These are phyloP conservation scores for Panthera leo DNA, from an alignment of 2,113 vertebrate species.

Conservation along the genomic window DNA sequence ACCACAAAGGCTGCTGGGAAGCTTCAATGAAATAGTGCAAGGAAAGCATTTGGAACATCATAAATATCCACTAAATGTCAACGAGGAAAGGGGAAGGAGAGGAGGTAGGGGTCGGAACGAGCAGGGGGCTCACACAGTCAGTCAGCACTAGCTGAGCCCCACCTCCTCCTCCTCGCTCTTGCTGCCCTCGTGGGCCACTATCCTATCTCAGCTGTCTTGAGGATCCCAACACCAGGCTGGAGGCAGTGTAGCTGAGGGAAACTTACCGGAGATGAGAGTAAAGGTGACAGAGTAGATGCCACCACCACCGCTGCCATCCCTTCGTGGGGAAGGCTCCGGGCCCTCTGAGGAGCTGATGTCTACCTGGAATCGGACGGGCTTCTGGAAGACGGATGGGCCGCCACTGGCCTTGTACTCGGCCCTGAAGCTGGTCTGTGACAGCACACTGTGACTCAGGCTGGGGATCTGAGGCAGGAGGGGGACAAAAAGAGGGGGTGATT, in stretches of 20 bases:
- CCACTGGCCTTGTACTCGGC: constrained; percentile 95
- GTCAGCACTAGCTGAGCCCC: not conserved
- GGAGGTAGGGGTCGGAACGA: not conserved
- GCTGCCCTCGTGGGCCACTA: not conserved
- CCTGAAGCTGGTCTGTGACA: constrained; percentile 96
- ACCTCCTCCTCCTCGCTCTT: not conserved
- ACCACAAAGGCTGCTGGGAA: not conserved
- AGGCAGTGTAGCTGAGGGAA: not conserved
- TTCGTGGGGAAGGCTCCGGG: constrained; percentile 75
- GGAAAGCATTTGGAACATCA: not conserved
- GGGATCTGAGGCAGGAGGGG: constrained; percentile 87
- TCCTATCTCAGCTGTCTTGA: not conserved
- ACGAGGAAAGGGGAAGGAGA: not conserved
- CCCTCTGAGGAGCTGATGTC: constrained; percentile 95
- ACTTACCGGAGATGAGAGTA: constrained; percentile 92
- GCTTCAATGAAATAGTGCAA: not conserved
- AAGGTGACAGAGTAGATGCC: constrained; percentile 96
- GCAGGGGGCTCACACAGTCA: not conserved
- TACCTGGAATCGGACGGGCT: constrained; percentile 96
- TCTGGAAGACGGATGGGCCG: constrained; percentile 96
- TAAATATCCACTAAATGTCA: not conserved
- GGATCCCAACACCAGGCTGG: not conserved
- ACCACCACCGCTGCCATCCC: constrained; percentile 88
- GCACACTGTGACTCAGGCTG: constrained; percentile 96
- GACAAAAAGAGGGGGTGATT: not conserved